Percentiles rank a stretch among this genome's conserved stretches.
Evolutionary conservation across 2,797 vertebrate genomes (phyloP).

Genomic region (Falco novaeseelandiae): DNA sequence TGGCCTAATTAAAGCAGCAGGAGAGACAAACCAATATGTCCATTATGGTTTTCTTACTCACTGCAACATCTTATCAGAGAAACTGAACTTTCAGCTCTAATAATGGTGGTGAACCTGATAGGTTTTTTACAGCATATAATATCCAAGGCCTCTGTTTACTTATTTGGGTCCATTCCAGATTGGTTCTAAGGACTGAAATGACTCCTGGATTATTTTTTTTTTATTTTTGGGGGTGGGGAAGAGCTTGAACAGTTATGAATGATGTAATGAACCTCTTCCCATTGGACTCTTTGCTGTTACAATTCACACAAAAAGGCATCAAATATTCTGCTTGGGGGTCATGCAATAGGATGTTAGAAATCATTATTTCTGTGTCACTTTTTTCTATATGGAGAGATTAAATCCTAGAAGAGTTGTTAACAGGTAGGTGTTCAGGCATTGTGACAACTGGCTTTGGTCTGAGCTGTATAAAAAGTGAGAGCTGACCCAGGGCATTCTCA

Average conservation of each 20-base stretch:
- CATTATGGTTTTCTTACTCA: background rate
- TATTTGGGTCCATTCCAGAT: background rate
- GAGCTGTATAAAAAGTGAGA: background rate
- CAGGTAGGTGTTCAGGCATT: background rate
- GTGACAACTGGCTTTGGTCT: background rate
- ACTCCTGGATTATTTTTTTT: background rate
- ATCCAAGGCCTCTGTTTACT: background rate
- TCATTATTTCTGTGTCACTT: background rate
- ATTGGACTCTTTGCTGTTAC: background rate
- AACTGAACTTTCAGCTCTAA: background rate
- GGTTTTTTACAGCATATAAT: background rate
- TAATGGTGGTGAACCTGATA: background rate
- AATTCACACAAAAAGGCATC: background rate
- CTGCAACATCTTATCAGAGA: background rate
- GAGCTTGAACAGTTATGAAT: background rate
- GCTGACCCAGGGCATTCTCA: background rate
- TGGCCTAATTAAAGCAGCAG: constrained; percentile 13
- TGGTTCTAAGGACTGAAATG: background rate
- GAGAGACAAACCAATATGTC: background rate
- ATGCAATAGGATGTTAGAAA: background rate
- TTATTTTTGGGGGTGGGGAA: background rate
- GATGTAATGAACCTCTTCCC: background rate
- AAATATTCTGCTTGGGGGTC: background rate
- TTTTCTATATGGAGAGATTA: background rate
- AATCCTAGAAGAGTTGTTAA: background rate